Evolutionary conservation across 2,888 invertebrate species (phyloP).

Genomic region (Rutpela maculata): DNA sequence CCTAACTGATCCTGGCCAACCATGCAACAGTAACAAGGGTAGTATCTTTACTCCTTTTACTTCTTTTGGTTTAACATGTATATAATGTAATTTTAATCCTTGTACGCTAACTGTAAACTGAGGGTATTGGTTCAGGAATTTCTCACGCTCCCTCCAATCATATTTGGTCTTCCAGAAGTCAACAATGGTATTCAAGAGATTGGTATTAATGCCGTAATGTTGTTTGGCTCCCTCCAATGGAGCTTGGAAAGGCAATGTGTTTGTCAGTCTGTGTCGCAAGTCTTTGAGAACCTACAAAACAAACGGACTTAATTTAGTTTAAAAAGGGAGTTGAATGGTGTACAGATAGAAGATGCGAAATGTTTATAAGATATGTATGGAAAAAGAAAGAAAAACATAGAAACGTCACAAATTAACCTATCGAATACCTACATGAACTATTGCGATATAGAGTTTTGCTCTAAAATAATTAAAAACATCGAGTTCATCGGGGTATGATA

Average conservation of each 20-base stretch:
- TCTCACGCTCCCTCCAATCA: slow-evolving; percentile 80
- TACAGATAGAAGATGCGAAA: no score
- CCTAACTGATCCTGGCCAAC: slow-evolving; percentile 92
- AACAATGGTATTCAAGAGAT: slow-evolving; percentile 79
- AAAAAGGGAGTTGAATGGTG: no score
- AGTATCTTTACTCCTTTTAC: slow-evolving; percentile 72
- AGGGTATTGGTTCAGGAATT: slow-evolving; percentile 79
- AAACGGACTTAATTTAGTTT: no score
- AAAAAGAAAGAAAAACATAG: no score
- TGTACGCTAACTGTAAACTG: slow-evolving; percentile 85
- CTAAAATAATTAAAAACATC: no score
- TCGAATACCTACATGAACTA: no score
- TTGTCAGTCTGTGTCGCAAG: slow-evolving; percentile 75
- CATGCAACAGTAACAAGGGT: slow-evolving; percentile 86
- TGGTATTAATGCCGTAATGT: slow-evolving; percentile 88
- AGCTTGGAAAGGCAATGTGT: slow-evolving; percentile 68
- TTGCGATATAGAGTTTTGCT: no score
- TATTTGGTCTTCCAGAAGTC: slow-evolving; percentile 86
- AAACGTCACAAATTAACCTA: no score
- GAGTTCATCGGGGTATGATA: no score
- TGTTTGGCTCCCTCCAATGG: slow-evolving; percentile 83
- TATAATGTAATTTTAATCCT: slow-evolving; percentile 81
- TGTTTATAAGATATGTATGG: no score
- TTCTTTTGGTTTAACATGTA: slow-evolving; percentile 76
- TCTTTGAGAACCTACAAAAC: slow-evolving; percentile 44